Evolutionary conservation across 2,113 vertebrate species (phyloP).

Genomic region (Sialia sialis): DNA sequence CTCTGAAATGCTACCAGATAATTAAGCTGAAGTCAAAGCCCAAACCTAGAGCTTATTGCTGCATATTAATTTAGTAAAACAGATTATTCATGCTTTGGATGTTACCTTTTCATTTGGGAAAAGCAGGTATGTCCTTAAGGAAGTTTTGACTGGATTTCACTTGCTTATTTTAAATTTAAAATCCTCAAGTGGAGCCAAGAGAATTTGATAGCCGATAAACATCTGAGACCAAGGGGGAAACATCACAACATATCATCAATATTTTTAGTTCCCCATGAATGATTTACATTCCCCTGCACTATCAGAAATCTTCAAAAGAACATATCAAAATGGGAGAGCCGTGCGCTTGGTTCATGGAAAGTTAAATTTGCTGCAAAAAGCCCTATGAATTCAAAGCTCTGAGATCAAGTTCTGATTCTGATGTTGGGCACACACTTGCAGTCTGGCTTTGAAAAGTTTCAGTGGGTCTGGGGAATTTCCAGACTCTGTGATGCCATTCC

Average conservation of each 20-base stretch:
- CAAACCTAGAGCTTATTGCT: background rate
- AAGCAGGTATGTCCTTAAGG: constrained; percentile 24
- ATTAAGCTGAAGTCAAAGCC: constrained; percentile 19
- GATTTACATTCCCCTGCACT: constrained; percentile 33
- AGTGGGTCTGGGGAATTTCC: background rate
- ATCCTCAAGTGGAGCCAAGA: background rate
- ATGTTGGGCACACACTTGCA: background rate
- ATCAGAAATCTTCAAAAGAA: constrained; percentile 45
- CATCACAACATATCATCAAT: background rate
- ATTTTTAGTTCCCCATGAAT: constrained; percentile 45
- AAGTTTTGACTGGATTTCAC: background rate
- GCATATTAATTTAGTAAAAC: constrained; percentile 8
- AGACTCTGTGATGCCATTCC: background rate
- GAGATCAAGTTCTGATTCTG: background rate
- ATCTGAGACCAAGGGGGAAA: constrained; percentile 6
- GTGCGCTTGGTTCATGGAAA: constrained; percentile 3
- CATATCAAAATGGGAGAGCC: background rate
- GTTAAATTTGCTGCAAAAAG: constrained; percentile 10
- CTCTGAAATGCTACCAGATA: constrained; percentile 4
- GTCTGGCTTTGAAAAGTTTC: background rate
- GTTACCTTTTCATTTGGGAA: constrained; percentile 7
- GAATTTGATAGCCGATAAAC: background rate
- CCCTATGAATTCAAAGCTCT: background rate
- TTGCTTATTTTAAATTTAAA: background rate
- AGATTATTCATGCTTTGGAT: constrained; percentile 4